Evolutionary conservation across 2,888 invertebrate genomes (phyloP).

Genomic region (Thera britannica): DNA sequence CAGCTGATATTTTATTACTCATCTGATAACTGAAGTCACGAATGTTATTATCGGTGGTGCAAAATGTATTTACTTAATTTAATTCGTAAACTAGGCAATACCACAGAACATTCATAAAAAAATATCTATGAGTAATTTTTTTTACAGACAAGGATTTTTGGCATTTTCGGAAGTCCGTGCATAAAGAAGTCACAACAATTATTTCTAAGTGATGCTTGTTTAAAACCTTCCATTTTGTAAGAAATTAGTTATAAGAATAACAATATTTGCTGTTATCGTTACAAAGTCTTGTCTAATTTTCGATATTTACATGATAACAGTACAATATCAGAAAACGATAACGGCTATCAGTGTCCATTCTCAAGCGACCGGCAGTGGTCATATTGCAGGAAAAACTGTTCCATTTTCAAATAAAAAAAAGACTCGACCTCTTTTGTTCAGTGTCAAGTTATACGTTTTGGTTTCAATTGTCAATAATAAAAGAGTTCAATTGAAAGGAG

Average conservation of each 20-base stretch:
- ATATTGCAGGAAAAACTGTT: slow-evolving; percentile 20
- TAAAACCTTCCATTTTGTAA: neutral
- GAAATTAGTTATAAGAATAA: neutral
- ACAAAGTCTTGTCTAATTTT: slow-evolving; percentile 36
- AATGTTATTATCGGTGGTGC: too few relatives aligned
- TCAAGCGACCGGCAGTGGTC: slow-evolving; percentile 27
- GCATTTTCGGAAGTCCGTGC: too few relatives aligned
- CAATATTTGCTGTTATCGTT: slow-evolving; percentile 13
- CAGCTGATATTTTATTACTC: slow-evolving; percentile 3
- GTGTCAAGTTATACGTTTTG: neutral
- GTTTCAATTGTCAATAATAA: neutral
- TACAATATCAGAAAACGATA: slow-evolving; percentile 34
- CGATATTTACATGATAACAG: slow-evolving; percentile 36
- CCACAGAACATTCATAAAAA: too few relatives aligned
- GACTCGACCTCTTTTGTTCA: slow-evolving; percentile 12
- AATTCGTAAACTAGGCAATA: too few relatives aligned
- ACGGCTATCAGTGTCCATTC: slow-evolving; percentile 34
- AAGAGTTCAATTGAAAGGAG: neutral
- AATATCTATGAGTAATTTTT: too few relatives aligned
- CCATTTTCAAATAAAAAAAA: slow-evolving; percentile 15
- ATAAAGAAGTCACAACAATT: too few relatives aligned
- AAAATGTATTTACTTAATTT: too few relatives aligned
- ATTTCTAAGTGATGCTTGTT: too few relatives aligned
- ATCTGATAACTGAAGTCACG: neutral
- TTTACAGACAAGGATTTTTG: too few relatives aligned